Conservation (phyloP, 2,888 invertebrate species). For the Pycnomerus fuliginosus region DNA sequence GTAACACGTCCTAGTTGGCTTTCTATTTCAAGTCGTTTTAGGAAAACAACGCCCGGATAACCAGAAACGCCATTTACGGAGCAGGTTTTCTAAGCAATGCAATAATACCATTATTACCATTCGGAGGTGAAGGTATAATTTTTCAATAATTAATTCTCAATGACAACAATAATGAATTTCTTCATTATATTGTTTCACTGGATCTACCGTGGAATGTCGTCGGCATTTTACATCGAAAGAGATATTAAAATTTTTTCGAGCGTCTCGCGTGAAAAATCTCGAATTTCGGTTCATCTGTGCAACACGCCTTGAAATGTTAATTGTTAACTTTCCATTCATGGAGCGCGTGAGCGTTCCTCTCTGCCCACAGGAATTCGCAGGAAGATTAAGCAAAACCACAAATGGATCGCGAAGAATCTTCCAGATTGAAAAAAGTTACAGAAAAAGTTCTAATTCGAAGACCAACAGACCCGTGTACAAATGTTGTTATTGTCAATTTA, state of each 20-base stretch:
- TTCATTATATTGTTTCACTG: no score
- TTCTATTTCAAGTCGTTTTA: constrained; percentile 12
- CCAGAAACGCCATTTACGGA: constrained; percentile 10
- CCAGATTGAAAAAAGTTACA: no score
- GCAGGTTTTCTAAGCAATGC: constrained; percentile 15
- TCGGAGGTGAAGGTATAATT: constrained; percentile 11
- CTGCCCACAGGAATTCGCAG: constrained; percentile 15
- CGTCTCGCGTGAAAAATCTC: constrained; percentile 1
- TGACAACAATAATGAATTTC: constrained; percentile 15
- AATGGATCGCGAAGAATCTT: constrained; percentile 15
- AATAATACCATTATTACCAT: constrained; percentile 7
- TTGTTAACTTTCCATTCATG: constrained; percentile 17
- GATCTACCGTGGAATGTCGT: no score
- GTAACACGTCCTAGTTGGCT: no score
- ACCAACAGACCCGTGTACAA: no score
- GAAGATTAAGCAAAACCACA: constrained; percentile 12
- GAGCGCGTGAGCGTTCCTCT: constrained; percentile 16
- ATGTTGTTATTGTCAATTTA: no score
- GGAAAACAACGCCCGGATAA: constrained; percentile 4
- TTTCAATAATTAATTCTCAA: constrained; percentile 13
- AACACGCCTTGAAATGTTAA: constrained; percentile 21
- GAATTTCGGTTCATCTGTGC: constrained; percentile 10
- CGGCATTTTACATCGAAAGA: no score
- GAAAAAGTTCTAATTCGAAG: no score
- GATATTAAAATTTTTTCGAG: no score